Evolutionary conservation across 2,888 invertebrate species (phyloP).

Genomic region (Unio pictorum): DNA sequence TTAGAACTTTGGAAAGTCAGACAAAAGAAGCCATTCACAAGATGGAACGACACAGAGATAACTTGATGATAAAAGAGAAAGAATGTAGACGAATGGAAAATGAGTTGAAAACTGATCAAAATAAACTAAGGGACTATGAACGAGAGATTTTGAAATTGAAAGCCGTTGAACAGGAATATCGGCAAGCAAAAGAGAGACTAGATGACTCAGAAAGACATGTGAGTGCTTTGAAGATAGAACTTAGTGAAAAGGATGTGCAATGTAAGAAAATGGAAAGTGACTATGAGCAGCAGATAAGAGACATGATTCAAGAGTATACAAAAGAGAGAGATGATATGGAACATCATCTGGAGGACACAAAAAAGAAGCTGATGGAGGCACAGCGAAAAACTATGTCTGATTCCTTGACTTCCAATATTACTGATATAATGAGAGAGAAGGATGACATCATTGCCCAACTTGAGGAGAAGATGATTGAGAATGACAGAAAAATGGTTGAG

Average conservation of each 20-base stretch:
- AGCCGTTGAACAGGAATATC: conserved; percentile 60
- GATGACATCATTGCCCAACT: conserved; percentile 89
- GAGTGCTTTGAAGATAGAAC: conserved; percentile 32
- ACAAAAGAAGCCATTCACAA: conserved; percentile 53
- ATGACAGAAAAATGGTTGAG: conserved; percentile 62
- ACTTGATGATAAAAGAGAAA: conserved; percentile 53
- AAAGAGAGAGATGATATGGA: conserved; percentile 62
- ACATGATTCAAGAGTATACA: conserved; percentile 65
- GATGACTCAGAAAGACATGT: conserved; percentile 51
- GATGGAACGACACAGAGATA: conserved; percentile 56
- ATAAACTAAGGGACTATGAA: conserved; percentile 58
- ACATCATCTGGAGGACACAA: conserved; percentile 80
- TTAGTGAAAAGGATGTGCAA: conserved; percentile 53
- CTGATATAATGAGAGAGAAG: conserved; percentile 85
- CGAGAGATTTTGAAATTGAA: conserved; percentile 61
- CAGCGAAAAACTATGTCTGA: conserved; percentile 78
- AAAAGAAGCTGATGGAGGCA: conserved; percentile 82
- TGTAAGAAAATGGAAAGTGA: conserved; percentile 52
- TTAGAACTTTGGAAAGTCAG: conserved; percentile 55
- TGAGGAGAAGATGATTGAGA: conserved; percentile 80
- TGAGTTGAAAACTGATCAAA: conserved; percentile 52
- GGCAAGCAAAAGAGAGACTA: conserved; percentile 54
- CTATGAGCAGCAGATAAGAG: conserved; percentile 55
- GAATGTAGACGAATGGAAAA: conserved; percentile 55
- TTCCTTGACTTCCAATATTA: conserved; percentile 60